A percentile compares a stretch with the other conserved stretches of the same genome.
Conservation (phyloP, 2,888 invertebrate genomes). For the Mayetiola destructor region DNA sequence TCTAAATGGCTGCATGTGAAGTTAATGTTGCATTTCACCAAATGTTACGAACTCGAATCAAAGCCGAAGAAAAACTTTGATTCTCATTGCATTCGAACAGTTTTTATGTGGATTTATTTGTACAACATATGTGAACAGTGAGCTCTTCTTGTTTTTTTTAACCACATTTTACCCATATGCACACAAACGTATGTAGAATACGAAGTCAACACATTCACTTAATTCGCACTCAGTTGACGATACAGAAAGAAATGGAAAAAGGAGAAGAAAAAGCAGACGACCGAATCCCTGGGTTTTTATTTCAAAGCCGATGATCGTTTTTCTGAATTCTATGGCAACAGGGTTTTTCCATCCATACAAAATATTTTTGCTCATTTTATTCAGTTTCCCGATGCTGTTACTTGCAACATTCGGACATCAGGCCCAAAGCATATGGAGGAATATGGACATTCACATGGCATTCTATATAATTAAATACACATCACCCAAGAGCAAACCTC, state of each 20-base stretch:
- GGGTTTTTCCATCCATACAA: too few species aligned
- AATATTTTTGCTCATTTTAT: conserved; percentile 3
- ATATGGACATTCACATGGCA: not conserved
- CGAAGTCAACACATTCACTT: not conserved
- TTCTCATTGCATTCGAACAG: not conserved
- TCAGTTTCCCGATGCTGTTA: not conserved
- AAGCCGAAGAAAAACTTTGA: not conserved
- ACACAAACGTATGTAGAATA: too few species aligned
- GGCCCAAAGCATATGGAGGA: not conserved
- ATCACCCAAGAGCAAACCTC: conserved; percentile 8
- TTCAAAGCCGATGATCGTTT: not conserved
- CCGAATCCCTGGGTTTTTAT: too few species aligned
- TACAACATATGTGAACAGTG: conserved; percentile 6
- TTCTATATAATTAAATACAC: conserved; percentile 10
- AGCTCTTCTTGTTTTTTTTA: too few species aligned
- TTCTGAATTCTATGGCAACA: too few species aligned
- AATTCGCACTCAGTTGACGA: not conserved
- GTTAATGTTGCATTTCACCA: conserved; percentile 2
- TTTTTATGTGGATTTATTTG: not conserved
- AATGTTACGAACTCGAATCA: conserved; percentile 1
- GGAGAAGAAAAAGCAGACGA: too few species aligned
- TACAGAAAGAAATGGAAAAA: not conserved
- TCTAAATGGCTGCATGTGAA: conserved; percentile 1
- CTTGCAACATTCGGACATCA: not conserved
- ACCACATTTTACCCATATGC: too few species aligned